Base-by-base conservation (phyloP, 53 echinoderm and acorn worm species). In the Crossaster papposus region DNA sequence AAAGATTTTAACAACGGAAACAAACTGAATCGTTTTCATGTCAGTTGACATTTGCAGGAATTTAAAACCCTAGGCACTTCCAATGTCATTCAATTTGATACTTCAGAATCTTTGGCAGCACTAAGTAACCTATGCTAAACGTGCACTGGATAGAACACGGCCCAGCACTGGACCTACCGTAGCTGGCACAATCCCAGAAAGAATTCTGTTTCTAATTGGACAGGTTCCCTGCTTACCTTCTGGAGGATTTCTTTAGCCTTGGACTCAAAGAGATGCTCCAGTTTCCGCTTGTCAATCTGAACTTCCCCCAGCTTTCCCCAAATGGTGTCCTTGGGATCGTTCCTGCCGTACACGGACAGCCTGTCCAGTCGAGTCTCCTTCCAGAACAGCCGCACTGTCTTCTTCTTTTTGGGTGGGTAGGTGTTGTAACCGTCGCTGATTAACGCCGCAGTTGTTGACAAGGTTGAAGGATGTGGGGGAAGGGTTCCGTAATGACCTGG, bases 241-340 rank as follows among this genome's bases (percentile, higher is more conserved):
- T 94, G 83, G 11, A 94, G 70, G 51, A 93, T 84, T 44, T 96
- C 95, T 68, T 96, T 98, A 10, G 93, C 92, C 51, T 95, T 85
- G 79, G 93, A 96, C 76, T 98, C 99, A 95, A 98, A 98, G 28
- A 98, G 91, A 82, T 96, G 96, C 80, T 98, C 99, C 82, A 98
- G 88, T 70, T 98, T 98, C 54, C 92, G 90, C 75, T 92, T 93
- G 88, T 98, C 99, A 18, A 98, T 88, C 36, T 86, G 78, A 22
- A 98, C 93, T 8, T 91, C 86, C 9, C 78, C 91, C 34, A 99
- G 89, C 18, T 83, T 65, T 23, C 91, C 93, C 99, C 99, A 99
- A 51, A 99, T 99, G 58, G 90, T 92, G 53, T 91, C 83, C 54
- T 82, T 64, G 31, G 83, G 76, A 74, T 91, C 91, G 64, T 96